Base-by-base conservation (phyloP, 37 sponge, comb jelly and placozoan genomes). In the Bolinopsis microptera region DNA sequence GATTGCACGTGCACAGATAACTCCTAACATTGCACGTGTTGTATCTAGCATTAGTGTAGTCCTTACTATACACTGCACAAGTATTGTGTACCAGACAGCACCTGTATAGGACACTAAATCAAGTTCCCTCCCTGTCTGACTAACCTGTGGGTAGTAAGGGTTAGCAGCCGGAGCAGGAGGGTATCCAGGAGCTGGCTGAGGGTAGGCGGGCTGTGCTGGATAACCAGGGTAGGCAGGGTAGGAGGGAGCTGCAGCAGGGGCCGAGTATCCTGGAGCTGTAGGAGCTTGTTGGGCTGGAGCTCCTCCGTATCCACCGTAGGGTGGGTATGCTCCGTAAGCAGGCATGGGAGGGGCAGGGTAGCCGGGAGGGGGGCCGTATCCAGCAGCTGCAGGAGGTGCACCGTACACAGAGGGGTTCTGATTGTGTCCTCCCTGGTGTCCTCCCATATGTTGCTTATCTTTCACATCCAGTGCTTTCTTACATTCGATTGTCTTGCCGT, bases 401-500 rank as follows among this genome's bases (percentile, higher is more conserved):
- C 75, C 75, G 61, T 86, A 86, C 90, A 86, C 90, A 38, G 30
- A 28, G 61, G 90, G 90, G 90, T 86, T 86, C 25, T 38, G 90
- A 26, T 34, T 24, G 61, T 40, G 61, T 39, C 61, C 61, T 3
- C 38, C 38, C 26, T 86, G 38, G 25, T 33, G 8, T 27, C 16
- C 35, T 2, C 38, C 38, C 22, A 23, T 34, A 2, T 38, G 23
- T 25, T 18, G 61, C 2, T 86, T 86, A 27, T 86, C 61, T 25
- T 86, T 41, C 31, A 41, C 90, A 26, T 86, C 61, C 30, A 41
- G 61, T 13, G 90, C 90, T 86, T 86, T 86, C 90, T 86, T 86
- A 41, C 90, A 86, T 48, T 86, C 90, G 1, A 86, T 86, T 24
- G 41, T 86, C 90, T 86, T 86, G 35, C 90, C 90, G 41, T 86